Conservation (phyloP, 2,797 vertebrate genomes). For the Coccyzus lansbergi region DNA sequence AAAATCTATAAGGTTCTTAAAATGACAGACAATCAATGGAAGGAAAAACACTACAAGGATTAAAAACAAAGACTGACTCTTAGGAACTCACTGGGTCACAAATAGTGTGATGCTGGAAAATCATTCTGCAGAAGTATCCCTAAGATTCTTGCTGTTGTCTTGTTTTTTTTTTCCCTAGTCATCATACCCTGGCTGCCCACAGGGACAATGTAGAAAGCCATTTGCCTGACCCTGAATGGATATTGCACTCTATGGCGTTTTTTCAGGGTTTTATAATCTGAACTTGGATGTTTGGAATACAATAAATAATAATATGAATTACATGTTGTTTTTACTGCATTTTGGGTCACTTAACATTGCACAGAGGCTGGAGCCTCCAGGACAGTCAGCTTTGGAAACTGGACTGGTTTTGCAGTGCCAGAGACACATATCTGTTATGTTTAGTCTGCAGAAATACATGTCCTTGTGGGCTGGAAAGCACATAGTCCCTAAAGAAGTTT, state of each 20-base stretch:
- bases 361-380: not conserved
- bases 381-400: not conserved
- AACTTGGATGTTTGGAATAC: not conserved
- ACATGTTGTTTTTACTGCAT: not conserved
- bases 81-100: not conserved
- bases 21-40: not conserved
- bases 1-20: not conserved
- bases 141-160: not conserved
- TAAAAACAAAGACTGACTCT: not conserved
- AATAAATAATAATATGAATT: conserved; percentile 41
- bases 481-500: not conserved
- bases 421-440: not conserved
- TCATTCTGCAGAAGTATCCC: not conserved
- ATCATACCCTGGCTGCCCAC: not conserved
- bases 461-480: not conserved
- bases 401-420: not conserved
- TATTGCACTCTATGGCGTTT: not conserved
- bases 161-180: not conserved
- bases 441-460: conserved; percentile 10
- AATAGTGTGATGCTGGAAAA: not conserved
- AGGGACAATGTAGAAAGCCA: not conserved
- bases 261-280: not conserved
- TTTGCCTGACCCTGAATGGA: not conserved
- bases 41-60: not conserved
- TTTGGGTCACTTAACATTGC: not conserved